A percentile compares a stretch with the other conserved stretches of the same genome.
These are phyloP conservation scores for Rattus norvegicus DNA, from an alignment of 2,113 vertebrate species.

Conservation along the genomic window DNA sequence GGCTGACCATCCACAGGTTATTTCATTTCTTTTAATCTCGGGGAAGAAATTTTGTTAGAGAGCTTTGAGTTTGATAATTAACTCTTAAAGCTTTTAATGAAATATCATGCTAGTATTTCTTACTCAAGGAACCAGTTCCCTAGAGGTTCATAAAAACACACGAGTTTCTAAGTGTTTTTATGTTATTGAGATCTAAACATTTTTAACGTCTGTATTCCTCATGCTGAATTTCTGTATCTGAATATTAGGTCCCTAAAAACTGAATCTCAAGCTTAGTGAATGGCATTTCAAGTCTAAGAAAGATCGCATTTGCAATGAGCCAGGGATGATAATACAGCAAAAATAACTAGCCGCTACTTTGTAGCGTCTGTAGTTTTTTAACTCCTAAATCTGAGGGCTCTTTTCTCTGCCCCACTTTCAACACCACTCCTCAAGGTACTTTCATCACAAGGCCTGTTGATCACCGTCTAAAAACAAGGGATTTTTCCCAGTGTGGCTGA, in stretches of 20 bases:
- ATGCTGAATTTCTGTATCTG: conserved; percentile 39
- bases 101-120: conserved; percentile 36
- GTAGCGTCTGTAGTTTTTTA: background rate
- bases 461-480: background rate
- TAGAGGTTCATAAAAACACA: conserved; percentile 40
- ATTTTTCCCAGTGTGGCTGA: background rate
- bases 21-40: conserved; percentile 22
- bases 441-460: background rate
- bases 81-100: conserved; percentile 39
- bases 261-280: background rate
- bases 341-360: background rate
- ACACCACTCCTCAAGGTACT: background rate
- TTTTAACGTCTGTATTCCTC: conserved; percentile 37
- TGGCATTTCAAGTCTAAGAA: conserved; percentile 31
- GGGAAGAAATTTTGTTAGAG: background rate
- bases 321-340: background rate
- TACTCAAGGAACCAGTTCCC: conserved; percentile 35
- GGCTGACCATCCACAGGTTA: background rate
- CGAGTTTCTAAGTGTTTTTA: conserved; percentile 38
- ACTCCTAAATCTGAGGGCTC: background rate
- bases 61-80: conserved; percentile 39
- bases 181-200: conserved; percentile 35
- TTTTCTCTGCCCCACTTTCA: background rate
- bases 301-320: background rate
- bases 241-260: conserved; percentile 21